Percentiles rank a stretch among this genome's conserved stretches.
These are phyloP conservation scores for Saturnia japonica DNA, from an alignment of 2,888 invertebrate species.

Conservation along the genomic window DNA sequence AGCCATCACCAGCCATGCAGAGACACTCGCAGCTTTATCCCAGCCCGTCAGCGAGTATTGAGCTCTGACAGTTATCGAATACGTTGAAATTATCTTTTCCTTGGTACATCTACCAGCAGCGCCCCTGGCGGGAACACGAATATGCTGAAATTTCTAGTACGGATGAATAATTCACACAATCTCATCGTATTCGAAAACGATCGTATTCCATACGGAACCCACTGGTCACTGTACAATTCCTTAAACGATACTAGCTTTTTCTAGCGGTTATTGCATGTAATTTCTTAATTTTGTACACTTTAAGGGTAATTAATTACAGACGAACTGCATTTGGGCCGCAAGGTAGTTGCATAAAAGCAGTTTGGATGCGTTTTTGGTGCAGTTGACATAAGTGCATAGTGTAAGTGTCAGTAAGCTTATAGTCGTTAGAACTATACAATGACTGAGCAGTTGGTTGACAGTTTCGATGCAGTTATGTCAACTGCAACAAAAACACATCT, in stretches of 20 bases:
- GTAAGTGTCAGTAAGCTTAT: too few relatives aligned
- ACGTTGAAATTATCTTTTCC: neutral
- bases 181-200: neutral
- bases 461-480: too few relatives aligned
- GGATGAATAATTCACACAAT: neutral
- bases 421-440: too few relatives aligned
- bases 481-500: too few relatives aligned
- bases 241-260: neutral
- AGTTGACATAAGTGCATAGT: too few relatives aligned
- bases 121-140: neutral
- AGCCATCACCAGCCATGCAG: constrained; percentile 5
- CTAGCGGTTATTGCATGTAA: neutral
- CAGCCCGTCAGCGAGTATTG: neutral
- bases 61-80: neutral
- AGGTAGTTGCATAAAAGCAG: too few relatives aligned
- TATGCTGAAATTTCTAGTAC: neutral
- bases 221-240: neutral
- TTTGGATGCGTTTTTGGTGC: too few relatives aligned
- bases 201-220: neutral
- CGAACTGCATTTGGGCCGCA: too few relatives aligned
- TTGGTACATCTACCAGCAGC: neutral
- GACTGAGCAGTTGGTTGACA: too few relatives aligned
- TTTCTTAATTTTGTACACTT: too few relatives aligned
- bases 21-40: neutral
- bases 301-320: too few relatives aligned